These are phyloP conservation scores for Nymphalis io DNA, from an alignment of 1,140 invertebrate species.

Conservation along the genomic window DNA sequence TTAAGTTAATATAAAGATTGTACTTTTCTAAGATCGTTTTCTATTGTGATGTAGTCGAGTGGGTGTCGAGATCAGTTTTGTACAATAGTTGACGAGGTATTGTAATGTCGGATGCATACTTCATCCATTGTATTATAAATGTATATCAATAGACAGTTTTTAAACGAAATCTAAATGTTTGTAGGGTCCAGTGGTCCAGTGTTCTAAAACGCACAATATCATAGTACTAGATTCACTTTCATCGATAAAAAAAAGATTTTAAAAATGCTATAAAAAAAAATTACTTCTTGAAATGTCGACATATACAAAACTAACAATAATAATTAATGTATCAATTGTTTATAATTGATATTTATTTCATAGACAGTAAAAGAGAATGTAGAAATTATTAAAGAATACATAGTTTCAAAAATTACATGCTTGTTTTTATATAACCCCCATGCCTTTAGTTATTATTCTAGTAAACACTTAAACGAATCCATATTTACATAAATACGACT, in stretches of 20 bases:
- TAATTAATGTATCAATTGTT: slow-evolving; percentile 78
- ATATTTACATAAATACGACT: slow-evolving; percentile 46
- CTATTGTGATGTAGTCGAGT: slow-evolving; percentile 68
- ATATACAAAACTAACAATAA: slow-evolving; percentile 77
- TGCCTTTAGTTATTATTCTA: slow-evolving; percentile 1
- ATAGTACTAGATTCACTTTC: slow-evolving; percentile 79
- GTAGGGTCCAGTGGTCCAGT: slow-evolving; percentile 81
- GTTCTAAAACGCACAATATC: slow-evolving; percentile 78
- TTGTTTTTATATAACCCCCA: slow-evolving; percentile 55
- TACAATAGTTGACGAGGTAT: slow-evolving; percentile 66
- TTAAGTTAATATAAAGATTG: slow-evolving; percentile 79
- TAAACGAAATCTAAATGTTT: slow-evolving; percentile 77
- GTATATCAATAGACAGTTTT: slow-evolving; percentile 76
- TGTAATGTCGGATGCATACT: slow-evolving; percentile 66
- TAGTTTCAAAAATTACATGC: slow-evolving; percentile 74
- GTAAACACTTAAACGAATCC: slow-evolving; percentile 31
- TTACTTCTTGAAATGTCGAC: slow-evolving; percentile 74
- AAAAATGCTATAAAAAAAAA: slow-evolving; percentile 67
- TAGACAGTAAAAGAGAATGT: slow-evolving; percentile 77
- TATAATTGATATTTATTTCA: slow-evolving; percentile 79
- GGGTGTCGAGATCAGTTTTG: slow-evolving; percentile 56
- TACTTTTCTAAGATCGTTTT: slow-evolving; percentile 79
- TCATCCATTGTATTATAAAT: slow-evolving; percentile 74
- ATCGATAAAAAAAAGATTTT: slow-evolving; percentile 56
- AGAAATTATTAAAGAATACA: slow-evolving; percentile 79